Evolutionary conservation across 2,888 invertebrate genomes (phyloP), one percentile per base, ranked within the genome.

Genomic region (Drosophila fungiperda): DNA sequence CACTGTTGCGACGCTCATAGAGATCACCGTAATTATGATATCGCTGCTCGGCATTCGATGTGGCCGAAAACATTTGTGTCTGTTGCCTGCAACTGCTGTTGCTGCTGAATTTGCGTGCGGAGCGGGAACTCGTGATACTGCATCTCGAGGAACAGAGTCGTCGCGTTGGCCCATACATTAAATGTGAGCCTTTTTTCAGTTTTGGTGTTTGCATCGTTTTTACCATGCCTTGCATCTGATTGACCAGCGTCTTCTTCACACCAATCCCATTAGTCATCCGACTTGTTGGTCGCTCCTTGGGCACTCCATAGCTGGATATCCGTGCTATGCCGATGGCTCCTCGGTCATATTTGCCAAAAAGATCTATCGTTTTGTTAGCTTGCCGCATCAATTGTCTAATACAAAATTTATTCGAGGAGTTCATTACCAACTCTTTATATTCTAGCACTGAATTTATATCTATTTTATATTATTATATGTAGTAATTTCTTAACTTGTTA

Each of bases 141-240:
- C 70, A 77, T 33, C 35, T 29, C 12, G 87, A 73, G 23, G 69
- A 65, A 40, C 74, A 75, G 3, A 49, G 12, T 7, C 33, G 66
- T 0, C 38, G 70, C 0, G 74, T 75, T 36, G 29, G 53, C 2
- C 88, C 83, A 3, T 73, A 80, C 35, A 80, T 68, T n/a, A 50
- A 59, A 35, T 82, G 82, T 3, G 17, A 52, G 9, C 63, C 32
- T 8, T 32, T 1, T 17, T 58, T 50, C 5, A 35, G 1, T 20
- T 33, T 55, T 3, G 58, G 26, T 1, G 62, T 26, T 0, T 20
- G 50, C 4, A 48, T 15, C 12, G 26, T 59, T 11, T 73, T 78
- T 7, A 11, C 32, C 68, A 84, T 64, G 20, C 87, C 84, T 50
- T 73, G 82, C 82, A 78, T 67, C 42, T 82, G 85, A 20, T 84